Evolutionary conservation across 2,113 vertebrate genomes (phyloP).

Genomic region (Procavia capensis): DNA sequence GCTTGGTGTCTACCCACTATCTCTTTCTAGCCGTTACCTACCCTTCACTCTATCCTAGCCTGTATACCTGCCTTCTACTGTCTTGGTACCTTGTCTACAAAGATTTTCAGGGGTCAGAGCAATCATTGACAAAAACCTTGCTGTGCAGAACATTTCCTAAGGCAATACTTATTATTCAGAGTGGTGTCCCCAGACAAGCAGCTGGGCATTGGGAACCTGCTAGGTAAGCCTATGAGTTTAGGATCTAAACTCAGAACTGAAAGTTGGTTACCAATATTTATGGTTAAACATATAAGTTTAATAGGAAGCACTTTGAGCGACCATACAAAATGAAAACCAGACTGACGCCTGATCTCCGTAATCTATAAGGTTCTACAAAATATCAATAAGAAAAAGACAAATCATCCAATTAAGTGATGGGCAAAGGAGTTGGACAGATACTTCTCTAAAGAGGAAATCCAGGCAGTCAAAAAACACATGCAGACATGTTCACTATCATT

Average conservation of each 20-base stretch:
- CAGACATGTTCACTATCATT: too few species aligned
- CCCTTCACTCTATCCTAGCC: background rate
- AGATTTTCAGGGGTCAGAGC: background rate
- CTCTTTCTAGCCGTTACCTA: background rate
- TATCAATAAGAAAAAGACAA: too few species aligned
- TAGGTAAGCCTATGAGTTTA: background rate
- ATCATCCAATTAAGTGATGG: too few species aligned
- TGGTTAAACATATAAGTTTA: background rate
- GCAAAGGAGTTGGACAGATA: too few species aligned
- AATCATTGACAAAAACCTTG: background rate
- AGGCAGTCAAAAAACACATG: too few species aligned
- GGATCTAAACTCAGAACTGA: background rate
- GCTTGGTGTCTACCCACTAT: background rate
- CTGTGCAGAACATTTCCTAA: background rate
- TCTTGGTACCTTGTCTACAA: background rate
- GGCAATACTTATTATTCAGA: background rate
- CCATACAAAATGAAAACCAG: background rate
- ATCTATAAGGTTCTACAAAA: too few species aligned
- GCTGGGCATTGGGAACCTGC: background rate
- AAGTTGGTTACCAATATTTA: background rate
- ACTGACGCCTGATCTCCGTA: too few species aligned
- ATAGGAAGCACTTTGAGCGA: background rate
- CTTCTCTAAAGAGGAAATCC: too few species aligned
- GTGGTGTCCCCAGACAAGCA: background rate
- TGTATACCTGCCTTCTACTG: background rate